phyloP scores from a whole-genome alignment of 2,888 invertebrate species.

The Mesochorus sp. region DNA sequence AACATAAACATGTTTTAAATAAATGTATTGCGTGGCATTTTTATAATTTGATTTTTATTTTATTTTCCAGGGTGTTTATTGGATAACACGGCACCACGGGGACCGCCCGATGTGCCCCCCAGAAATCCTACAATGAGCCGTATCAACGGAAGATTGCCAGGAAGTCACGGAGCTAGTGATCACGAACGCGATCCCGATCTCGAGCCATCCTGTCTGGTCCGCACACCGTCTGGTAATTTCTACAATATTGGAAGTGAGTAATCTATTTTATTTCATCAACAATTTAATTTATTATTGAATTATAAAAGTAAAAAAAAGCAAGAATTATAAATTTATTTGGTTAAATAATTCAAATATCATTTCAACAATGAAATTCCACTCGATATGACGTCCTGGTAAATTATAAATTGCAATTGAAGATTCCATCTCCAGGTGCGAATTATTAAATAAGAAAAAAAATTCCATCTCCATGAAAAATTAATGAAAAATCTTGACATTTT shows the following conservation, averaged over 20 bases:
- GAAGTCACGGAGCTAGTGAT: slow-evolving; percentile 81
- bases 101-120: slow-evolving; percentile 94
- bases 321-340: too few relatives aligned
- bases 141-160: slow-evolving; percentile 93
- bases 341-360: too few relatives aligned
- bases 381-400: too few relatives aligned
- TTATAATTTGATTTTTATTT: too few relatives aligned
- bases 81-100: slow-evolving; percentile 89
- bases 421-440: neutral
- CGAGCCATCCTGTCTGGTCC: slow-evolving; percentile 94
- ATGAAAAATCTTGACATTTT: neutral
- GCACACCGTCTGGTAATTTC: slow-evolving; percentile 96
- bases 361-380: too few relatives aligned
- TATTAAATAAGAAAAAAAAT: neutral
- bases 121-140: slow-evolving; percentile 96
- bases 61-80: slow-evolving; percentile 90
- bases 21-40: too few relatives aligned
- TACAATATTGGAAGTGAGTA: slow-evolving; percentile 91
- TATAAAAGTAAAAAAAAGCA: too few relatives aligned
- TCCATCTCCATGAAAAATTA: neutral
- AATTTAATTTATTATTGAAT: too few relatives aligned
- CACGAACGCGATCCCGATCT: slow-evolving; percentile 89
- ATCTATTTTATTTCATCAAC: neutral
- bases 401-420: neutral
- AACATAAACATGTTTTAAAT: too few relatives aligned